These are phyloP conservation scores for Galaxias olidus DNA, from an alignment of 2,797 vertebrate species.

Conservation along the genomic window DNA sequence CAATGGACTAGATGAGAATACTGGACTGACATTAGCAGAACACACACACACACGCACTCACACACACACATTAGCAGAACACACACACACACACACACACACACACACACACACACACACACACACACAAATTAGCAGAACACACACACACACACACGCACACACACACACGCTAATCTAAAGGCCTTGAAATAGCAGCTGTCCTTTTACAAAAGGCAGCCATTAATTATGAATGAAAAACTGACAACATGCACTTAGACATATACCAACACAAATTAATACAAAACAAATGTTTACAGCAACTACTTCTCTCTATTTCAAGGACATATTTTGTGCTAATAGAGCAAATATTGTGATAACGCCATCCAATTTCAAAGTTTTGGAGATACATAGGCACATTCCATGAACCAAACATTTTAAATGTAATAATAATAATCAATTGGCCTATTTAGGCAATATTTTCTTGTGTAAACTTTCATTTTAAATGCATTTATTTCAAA, in stretches of 20 bases:
- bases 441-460: background rate
- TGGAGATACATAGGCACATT: too few species aligned
- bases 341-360: too few species aligned
- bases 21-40: slow-evolving; percentile 8
- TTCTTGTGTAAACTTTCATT: background rate
- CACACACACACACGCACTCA: background rate
- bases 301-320: slow-evolving; percentile 45
- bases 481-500: background rate
- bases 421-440: too few species aligned
- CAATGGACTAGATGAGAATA: slow-evolving; percentile 6
- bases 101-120: slow-evolving; percentile 1
- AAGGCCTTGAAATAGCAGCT: background rate
- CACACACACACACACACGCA: slow-evolving; percentile 1
- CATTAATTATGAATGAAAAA: slow-evolving; percentile 26
- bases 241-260: slow-evolving; percentile 3
- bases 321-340: background rate
- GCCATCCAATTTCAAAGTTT: background rate
- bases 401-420: too few species aligned
- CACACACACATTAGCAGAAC: background rate
- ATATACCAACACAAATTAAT: slow-evolving; percentile 18
- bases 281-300: slow-evolving; percentile 52
- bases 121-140: background rate
- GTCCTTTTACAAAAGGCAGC: slow-evolving; percentile 3
- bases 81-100: background rate
- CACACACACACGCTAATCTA: background rate